Evolutionary conservation across 1,140 invertebrate genomes (phyloP).

Genomic region (Galleria mellonella): DNA sequence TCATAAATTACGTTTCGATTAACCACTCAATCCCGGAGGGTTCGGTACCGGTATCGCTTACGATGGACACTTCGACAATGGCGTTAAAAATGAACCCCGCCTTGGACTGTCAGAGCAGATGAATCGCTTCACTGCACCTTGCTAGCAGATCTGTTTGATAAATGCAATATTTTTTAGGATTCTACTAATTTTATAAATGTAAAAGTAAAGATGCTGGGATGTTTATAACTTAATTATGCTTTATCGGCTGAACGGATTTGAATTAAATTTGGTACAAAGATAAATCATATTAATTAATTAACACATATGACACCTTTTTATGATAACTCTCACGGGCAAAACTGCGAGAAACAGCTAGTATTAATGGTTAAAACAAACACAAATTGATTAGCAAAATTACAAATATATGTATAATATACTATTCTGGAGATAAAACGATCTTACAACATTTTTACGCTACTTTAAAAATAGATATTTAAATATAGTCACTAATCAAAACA

Average conservation of each 20-base stretch:
- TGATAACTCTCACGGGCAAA: too few species aligned
- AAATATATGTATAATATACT: too few species aligned
- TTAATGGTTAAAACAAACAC: too few species aligned
- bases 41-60: slow-evolving; percentile 18
- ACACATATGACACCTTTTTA: too few species aligned
- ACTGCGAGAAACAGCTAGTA: too few species aligned
- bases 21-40: slow-evolving; percentile 17
- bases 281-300: too few species aligned
- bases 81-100: slow-evolving; percentile 55
- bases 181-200: background rate
- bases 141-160: background rate
- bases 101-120: slow-evolving; percentile 44
- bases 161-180: background rate
- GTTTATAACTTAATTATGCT: background rate
- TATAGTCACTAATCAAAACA: background rate
- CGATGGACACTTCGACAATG: slow-evolving; percentile 48
- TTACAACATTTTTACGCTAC: background rate
- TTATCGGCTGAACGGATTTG: too few species aligned
- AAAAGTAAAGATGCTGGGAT: background rate
- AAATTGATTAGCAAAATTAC: too few species aligned
- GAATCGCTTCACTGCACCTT: slow-evolving; percentile 37
- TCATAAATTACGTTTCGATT: slow-evolving; percentile 55
- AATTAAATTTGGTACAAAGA: too few species aligned
- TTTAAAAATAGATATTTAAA: background rate
- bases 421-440: too few species aligned